Conservation (phyloP, 2,797 vertebrate genomes). For the Xenopus petersii region DNA sequence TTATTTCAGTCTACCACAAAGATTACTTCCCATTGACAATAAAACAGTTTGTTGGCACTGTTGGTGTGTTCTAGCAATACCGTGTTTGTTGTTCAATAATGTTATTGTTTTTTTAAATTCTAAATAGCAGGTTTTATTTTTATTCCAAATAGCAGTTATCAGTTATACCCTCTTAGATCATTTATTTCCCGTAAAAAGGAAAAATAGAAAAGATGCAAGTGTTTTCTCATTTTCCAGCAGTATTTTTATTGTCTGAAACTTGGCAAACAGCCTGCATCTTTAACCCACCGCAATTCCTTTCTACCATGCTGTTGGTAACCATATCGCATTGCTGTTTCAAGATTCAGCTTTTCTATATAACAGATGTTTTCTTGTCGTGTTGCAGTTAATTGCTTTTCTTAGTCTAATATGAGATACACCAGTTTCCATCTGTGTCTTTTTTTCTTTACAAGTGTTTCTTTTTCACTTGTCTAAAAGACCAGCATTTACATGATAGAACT, state of each 20-base stretch:
- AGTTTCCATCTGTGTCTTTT: constrained; percentile 33
- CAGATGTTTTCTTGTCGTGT: constrained; percentile 46
- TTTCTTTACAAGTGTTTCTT: not conserved
- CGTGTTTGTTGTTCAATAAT: too few species aligned
- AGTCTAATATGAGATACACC: constrained; percentile 28
- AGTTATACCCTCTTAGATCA: too few species aligned
- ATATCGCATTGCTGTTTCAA: constrained; percentile 26
- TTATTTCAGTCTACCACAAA: too few species aligned
- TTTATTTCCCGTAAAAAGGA: too few species aligned
- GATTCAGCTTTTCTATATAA: constrained; percentile 26
- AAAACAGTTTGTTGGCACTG: too few species aligned
- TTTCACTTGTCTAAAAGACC: not conserved
- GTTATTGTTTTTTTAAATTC: too few species aligned
- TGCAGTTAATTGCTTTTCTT: constrained; percentile 40
- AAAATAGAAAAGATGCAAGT: too few species aligned
- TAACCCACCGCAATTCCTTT: constrained; percentile 25
- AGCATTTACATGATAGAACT: constrained; percentile 3
- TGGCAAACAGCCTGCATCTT: constrained; percentile 8
- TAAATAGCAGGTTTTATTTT: too few species aligned
- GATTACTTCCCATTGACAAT: too few species aligned
- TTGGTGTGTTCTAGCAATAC: too few species aligned
- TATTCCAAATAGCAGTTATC: too few species aligned
- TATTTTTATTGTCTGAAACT: not conserved
- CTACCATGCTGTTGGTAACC: constrained; percentile 35
- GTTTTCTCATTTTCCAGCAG: too few species aligned